A percentile compares a stretch with the other conserved stretches of the same genome.
Evolutionary conservation across 2,113 vertebrate species (phyloP).

Genomic region (Urocitellus parryii): DNA sequence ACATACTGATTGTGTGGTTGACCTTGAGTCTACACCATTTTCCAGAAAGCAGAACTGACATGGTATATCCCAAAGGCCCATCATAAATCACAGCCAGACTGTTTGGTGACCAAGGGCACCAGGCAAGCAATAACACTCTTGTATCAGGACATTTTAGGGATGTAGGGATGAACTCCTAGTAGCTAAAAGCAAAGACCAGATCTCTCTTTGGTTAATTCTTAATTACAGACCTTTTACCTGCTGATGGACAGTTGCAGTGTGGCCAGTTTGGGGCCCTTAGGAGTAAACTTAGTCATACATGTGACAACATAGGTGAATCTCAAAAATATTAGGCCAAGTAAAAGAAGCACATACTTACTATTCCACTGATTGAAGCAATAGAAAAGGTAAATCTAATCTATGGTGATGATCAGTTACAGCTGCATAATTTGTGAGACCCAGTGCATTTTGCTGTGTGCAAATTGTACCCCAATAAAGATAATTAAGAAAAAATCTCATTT

Average conservation of each 20-base stretch:
- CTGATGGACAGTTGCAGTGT: too few relatives aligned
- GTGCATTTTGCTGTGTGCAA: not conserved
- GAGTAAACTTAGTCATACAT: not conserved
- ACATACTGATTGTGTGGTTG: not conserved
- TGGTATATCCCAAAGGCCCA: not conserved
- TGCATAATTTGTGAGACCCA: not conserved
- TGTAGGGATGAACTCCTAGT: not conserved
- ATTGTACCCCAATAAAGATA: not conserved
- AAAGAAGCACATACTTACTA: not conserved
- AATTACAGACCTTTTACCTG: not conserved
- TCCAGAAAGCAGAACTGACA: not conserved
- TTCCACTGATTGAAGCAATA: not conserved
- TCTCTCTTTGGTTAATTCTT: not conserved
- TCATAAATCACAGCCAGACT: not conserved
- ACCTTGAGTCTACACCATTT: not conserved
- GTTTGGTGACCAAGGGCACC: not conserved
- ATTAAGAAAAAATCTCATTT: not conserved
- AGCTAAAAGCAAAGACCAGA: not conserved
- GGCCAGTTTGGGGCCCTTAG: not conserved
- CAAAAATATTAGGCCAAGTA: not conserved
- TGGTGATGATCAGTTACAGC: fast-evolving
- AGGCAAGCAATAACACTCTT: not conserved
- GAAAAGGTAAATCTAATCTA: not conserved
- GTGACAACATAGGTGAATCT: not conserved
- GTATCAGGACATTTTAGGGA: not conserved